These are phyloP conservation scores for Elanoides forficatus DNA, from an alignment of 2,113 vertebrate genomes.

Conservation along the genomic window DNA sequence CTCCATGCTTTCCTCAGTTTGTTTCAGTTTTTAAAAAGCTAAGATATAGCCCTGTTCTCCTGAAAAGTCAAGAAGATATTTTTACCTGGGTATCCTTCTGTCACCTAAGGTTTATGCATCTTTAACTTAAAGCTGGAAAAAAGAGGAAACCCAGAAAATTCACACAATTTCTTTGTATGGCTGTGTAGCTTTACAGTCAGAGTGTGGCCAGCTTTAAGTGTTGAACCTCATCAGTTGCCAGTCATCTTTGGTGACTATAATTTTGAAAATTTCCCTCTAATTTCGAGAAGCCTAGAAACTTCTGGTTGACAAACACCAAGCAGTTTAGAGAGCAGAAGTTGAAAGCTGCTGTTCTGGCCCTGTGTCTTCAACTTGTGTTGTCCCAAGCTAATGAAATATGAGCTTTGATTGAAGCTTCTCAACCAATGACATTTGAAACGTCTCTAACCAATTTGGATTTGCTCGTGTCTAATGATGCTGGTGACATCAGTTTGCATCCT, in stretches of 20 bases:
- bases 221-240: background rate
- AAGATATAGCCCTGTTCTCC: background rate
- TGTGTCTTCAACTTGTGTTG: background rate
- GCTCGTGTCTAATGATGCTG: fast-evolving
- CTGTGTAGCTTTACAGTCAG: background rate
- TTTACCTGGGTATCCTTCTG: background rate
- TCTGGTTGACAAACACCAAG: background rate
- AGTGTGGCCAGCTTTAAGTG: background rate
- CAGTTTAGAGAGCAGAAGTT: background rate
- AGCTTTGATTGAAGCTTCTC: background rate
- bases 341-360: background rate
- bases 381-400: background rate
- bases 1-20: background rate
- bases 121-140: background rate
- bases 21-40: background rate
- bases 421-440: background rate
- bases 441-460: background rate
- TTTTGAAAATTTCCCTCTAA: background rate
- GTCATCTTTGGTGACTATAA: background rate
- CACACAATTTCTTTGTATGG: background rate
- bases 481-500: background rate
- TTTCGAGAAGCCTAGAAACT: background rate
- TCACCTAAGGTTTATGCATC: background rate
- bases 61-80: background rate
- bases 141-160: background rate